phyloP scores from a whole-genome alignment of 2,797 vertebrate species.

The Nothura maculosa region DNA sequence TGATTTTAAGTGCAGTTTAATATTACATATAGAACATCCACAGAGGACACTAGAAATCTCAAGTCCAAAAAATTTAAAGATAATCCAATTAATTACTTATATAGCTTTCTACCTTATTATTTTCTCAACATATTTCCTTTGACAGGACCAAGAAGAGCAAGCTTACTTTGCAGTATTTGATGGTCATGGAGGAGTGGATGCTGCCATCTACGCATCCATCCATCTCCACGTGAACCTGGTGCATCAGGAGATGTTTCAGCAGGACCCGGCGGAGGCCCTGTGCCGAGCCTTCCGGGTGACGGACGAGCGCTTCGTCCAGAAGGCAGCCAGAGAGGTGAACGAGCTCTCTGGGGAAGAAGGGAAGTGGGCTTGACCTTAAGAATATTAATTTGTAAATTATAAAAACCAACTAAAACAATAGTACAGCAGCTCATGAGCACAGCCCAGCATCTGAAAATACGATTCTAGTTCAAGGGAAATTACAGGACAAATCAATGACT shows the following conservation, averaged over 20 bases:
- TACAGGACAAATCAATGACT: fast-evolving
- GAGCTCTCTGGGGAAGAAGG: not conserved
- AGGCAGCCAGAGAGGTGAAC: slow-evolving; percentile 94
- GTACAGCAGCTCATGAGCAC: not conserved
- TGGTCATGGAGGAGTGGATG: slow-evolving; percentile 96
- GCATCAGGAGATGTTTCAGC: slow-evolving; percentile 91
- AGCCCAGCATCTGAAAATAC: not conserved
- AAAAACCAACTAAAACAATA: not conserved
- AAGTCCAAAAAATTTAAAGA: not conserved
- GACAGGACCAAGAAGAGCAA: slow-evolving; percentile 97
- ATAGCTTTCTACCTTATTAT: not conserved
- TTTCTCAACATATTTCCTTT: slow-evolving; percentile 17
- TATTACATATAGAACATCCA: not conserved
- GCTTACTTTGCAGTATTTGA: slow-evolving; percentile 98
- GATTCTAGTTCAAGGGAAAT: not conserved
- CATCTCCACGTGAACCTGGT: slow-evolving; percentile 97
- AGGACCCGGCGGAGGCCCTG: slow-evolving; percentile 91
- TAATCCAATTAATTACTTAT: not conserved
- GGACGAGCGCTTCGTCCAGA: slow-evolving; percentile 94
- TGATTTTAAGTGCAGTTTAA: not conserved
- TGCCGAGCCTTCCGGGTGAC: slow-evolving; percentile 93
- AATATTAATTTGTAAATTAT: fast-evolving
- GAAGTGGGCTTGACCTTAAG: not conserved
- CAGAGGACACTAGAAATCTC: not conserved
- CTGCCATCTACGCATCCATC: slow-evolving; percentile 95